Evolutionary conservation across 2,888 invertebrate species (phyloP), one percentile per base, ranked within the genome.

Genomic region (Meandrusa payeni): DNA sequence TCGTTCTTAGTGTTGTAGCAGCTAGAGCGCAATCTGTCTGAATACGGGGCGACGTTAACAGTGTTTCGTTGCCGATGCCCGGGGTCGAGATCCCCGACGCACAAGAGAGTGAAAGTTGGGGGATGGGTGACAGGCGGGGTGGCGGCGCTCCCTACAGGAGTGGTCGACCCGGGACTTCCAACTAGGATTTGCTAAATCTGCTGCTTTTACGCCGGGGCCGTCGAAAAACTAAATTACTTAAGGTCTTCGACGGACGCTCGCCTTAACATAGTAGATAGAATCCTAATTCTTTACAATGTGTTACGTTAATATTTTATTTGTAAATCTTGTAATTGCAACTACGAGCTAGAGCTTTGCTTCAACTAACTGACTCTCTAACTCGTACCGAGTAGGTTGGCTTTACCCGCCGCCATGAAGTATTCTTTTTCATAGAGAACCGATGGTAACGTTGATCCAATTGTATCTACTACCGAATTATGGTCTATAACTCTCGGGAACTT

Each of bases 131-230:
- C 60, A 58, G 69, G 53, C 63, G 67, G 72, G 77, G 68, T 57
- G 40, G 69, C 52, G 57, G 61, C 67, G 57, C 67, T 58, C 79
- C 77, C 79, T 71, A 77, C 80, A 72, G 75, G 76, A 82, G 82
- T 78, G 76, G 76, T 78, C 82, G 79, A 77, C 82, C 76, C 81
- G 83, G 78, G 80, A 69, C 76, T 69, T 69, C 74, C 78, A 75
- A 72, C 80, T 64, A 75, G 81, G 82, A 81, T 85, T 83, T 83
- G 78, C 74, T 78, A 81, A 83, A 83, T 82, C 81, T 75, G 77
- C 80, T 82, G 76, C 80, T 79, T 80, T 81, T 69, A 68, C 63
- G 61, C 51, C 46, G 66, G 48, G 46, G 59, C 48, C 48, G 61
- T 57, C 57, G 69, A 68, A 69, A 76, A 65, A 69, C 40, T 41